Percentiles rank a stretch among this genome's conserved stretches.
phyloP scores from a whole-genome alignment of 1,140 invertebrate species.

The Trichonephila clavata region DNA sequence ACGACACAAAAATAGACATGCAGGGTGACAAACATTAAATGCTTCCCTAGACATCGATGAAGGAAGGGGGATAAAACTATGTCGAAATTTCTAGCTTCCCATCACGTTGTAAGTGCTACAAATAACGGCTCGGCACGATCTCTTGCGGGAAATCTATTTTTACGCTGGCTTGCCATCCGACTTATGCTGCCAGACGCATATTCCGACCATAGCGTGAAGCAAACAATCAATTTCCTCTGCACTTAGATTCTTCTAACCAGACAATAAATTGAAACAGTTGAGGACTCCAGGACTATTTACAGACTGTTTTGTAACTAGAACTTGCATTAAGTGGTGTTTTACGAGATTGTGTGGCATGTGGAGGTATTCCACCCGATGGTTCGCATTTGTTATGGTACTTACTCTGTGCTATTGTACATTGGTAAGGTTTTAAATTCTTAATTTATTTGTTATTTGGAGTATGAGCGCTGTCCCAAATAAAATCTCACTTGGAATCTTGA shows the following conservation, averaged over 20 bases:
- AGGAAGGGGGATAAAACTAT: slow-evolving; percentile 49
- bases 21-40: slow-evolving; percentile 11
- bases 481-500: no score
- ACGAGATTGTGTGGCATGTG: background rate
- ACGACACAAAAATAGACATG: background rate
- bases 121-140: slow-evolving; percentile 20
- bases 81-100: slow-evolving; percentile 32
- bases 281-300: slow-evolving; percentile 37
- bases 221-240: slow-evolving; percentile 55
- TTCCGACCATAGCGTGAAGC: slow-evolving; percentile 26
- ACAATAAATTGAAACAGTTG: slow-evolving; percentile 44
- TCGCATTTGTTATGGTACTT: background rate
- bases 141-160: slow-evolving; percentile 53
- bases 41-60: slow-evolving; percentile 27
- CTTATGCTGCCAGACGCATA: background rate
- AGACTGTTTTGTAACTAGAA: background rate
- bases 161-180: background rate
- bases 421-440: background rate
- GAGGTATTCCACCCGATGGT: background rate
- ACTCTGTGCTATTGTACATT: no score
- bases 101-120: slow-evolving; percentile 50
- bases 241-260: background rate
- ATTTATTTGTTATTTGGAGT: background rate
- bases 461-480: no score
- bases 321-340: slow-evolving; percentile 19